phyloP scores from a whole-genome alignment of 1,140 invertebrate species.

The Pectinophora gossypiella region DNA sequence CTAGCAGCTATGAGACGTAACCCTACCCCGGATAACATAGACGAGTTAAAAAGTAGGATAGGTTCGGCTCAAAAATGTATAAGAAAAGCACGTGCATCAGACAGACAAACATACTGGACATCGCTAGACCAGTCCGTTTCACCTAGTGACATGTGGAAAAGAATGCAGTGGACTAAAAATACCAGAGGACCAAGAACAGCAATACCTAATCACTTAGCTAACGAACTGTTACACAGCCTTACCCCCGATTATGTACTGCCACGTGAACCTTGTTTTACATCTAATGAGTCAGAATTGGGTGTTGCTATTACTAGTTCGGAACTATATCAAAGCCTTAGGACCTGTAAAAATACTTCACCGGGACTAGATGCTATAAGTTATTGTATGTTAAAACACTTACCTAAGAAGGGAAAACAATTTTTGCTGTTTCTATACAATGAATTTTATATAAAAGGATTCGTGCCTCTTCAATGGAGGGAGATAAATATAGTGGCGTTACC shows the following conservation, averaged over 20 bases:
- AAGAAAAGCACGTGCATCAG: no score
- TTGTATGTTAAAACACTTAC: no score
- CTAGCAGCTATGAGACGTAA: slow-evolving; percentile 11
- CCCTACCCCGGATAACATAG: slow-evolving; percentile 12
- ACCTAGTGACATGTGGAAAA: neutral
- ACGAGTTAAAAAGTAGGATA: slow-evolving; percentile 8
- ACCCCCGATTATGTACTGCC: neutral
- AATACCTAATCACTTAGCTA: no score
- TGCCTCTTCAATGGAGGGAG: neutral
- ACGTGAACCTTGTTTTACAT: neutral
- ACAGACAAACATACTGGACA: neutral
- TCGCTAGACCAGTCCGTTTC: neutral
- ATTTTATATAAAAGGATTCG: neutral
- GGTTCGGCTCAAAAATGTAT: neutral
- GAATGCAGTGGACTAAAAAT: neutral
- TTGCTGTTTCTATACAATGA: neutral
- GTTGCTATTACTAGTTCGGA: neutral
- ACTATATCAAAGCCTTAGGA: neutral
- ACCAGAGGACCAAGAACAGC: neutral
- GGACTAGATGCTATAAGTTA: neutral
- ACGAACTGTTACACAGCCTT: no score
- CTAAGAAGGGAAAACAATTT: no score
- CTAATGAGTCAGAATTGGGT: neutral
- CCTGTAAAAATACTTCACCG: neutral
- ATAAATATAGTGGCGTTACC: neutral